Evolutionary conservation across 2,888 invertebrate genomes (phyloP), one percentile per base, ranked within the genome.

Genomic region (Girardia tigrina): DNA sequence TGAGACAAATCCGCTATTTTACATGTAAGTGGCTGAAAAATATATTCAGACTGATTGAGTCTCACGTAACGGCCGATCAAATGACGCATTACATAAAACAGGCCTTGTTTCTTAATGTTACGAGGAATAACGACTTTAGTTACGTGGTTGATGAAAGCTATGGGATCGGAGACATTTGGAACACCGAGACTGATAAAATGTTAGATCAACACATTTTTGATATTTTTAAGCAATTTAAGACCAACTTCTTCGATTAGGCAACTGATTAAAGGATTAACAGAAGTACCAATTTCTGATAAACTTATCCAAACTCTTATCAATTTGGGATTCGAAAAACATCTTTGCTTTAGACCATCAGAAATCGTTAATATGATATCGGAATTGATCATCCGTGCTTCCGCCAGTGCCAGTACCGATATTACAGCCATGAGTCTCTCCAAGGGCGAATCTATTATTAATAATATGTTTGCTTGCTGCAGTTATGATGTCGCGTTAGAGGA

Each of bases 401-500:
- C 56, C 4, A 56, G 56, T n/a, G 56, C 56, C 8, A 12, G 71
- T n/a, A 28, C 4, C 1, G 71, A 29, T 6, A 71, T 71, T 28
- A 29, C 20, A n/a, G 26, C 71, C 4, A 27, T 71, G 28, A 71
- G 27, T 28, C n/a, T 71, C 2, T 28, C 71, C 8, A 71, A 71
- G 27, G 14, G 29, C 20, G 71, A 71, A 27, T 4, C 28, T 26
- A 71, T 71, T 4, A 71, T 71, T 28, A 71, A 71, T n/a, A 27
- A 28, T 28, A 27, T 71, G 28, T 71, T 71, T 71, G 71, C 71
- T 6, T 71, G 71, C 71, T 71, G 71, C n/a, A 27, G 29, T 29
- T 71, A 71, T 71, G 71, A 56, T 56, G 56, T 56, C n/a, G 56
- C n/a, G 23, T 56, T 56, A 56, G 23, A 56, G n/a, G 56, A 56